A percentile compares a stretch with the other conserved stretches of the same genome.
Conservation (phyloP, 2,888 invertebrate genomes). For the Drosophila subsilvestris region DNA sequence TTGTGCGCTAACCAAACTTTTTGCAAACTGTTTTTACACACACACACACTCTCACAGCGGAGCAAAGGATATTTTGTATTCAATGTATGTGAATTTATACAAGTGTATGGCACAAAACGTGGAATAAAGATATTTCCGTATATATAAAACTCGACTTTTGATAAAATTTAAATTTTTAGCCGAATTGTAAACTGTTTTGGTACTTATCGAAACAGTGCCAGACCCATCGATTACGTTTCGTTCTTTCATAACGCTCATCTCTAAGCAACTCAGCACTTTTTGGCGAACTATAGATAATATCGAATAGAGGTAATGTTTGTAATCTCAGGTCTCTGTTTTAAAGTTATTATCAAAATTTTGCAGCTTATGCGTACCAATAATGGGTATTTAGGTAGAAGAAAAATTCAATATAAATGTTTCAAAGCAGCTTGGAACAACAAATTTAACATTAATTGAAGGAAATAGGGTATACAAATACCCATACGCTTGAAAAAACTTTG, state of each 20-base stretch:
- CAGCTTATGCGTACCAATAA: too few species aligned
- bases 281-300: too few species aligned
- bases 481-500: too few species aligned
- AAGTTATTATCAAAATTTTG: too few species aligned
- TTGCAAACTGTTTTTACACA: slow-evolving; percentile 57
- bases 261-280: slow-evolving; percentile 68
- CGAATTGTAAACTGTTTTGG: too few species aligned
- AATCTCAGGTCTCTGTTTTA: too few species aligned
- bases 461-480: too few species aligned
- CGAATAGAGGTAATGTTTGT: too few species aligned
- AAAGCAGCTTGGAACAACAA: too few species aligned
- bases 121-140: slow-evolving; percentile 61
- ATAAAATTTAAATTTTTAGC: not conserved
- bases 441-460: too few species aligned
- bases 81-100: slow-evolving; percentile 70
- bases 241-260: slow-evolving; percentile 20
- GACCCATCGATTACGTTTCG: not conserved
- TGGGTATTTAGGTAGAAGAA: too few species aligned
- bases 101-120: slow-evolving; percentile 55
- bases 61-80: slow-evolving; percentile 71
- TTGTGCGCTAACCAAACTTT: slow-evolving; percentile 46
- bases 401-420: too few species aligned
- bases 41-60: slow-evolving; percentile 47
- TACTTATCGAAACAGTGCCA: not conserved
- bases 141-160: slow-evolving; percentile 2